Evolutionary conservation across 1,140 invertebrate species (phyloP), one percentile per base, ranked within the genome.

Genomic region (Trachymyrmex septentrionalis): DNA sequence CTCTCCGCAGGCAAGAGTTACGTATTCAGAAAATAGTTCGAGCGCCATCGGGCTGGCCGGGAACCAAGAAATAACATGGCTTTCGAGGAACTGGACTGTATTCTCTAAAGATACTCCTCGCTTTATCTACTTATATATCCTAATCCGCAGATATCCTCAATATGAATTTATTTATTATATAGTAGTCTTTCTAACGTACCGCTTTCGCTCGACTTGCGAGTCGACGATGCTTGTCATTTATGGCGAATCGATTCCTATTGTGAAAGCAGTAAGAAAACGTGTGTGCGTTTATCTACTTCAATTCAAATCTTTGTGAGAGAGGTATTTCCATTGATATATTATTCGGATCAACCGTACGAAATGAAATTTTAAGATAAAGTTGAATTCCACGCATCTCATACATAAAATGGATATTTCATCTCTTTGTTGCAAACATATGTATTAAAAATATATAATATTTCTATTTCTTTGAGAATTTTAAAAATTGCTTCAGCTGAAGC

Each of bases 21-120:
- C 76, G 76, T 88, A 91, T 89, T 91, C 86, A 53, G 86, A 87
- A 90, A 91, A 91, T 86, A 53, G 88, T 59, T 59, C 21, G 59
- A 82, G 61, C 30, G 73, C 55, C 80, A 57, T 30, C 69, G 53
- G 57, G 27, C 85, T 92, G 92, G 87, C 90, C 80, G 10, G 10
- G 57, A n/a, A 90, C 88, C 91, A 93, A 90, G 86, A 86, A 16
- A 55, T 57, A 53, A 75, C 77, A 44, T 57, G 50, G 38, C 50
- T 55, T 21, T 80, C 50, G 12, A 16, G 10, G 44, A 82, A 66
- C 57, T 34, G 71, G 71, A 86, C 80, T 86, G 30, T 82, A 88
- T 89, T 48, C 84, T 24, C 57, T 38, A 21, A 66, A 63, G 61
- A 71, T 82, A 77, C 69, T 59, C 48, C 53, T 55, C 53, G 63